Evolutionary conservation across 2,113 vertebrate species (phyloP).

Genomic region (Pangasianodon hypophthalmus): DNA sequence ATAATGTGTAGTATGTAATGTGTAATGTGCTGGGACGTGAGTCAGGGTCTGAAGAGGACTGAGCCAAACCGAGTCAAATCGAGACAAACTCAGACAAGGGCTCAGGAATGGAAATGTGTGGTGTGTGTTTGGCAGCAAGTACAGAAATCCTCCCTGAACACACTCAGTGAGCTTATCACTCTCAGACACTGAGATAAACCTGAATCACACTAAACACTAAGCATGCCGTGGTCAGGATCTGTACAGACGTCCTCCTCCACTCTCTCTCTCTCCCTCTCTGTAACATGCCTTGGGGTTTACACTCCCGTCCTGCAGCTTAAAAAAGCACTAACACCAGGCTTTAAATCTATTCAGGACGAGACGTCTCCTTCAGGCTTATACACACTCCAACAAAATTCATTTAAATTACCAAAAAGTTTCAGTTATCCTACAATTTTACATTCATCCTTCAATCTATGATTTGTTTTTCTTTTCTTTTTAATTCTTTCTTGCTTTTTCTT

Average conservation of each 20-base stretch:
- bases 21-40: background rate
- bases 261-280: constrained; percentile 10
- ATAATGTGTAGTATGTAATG: background rate
- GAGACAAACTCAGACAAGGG: background rate
- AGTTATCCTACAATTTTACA: background rate
- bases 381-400: background rate
- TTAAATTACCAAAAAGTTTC: background rate
- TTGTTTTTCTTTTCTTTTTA: background rate
- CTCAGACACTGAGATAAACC: constrained; percentile 71
- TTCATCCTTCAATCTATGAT: background rate
- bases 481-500: background rate
- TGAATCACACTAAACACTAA: constrained; percentile 58
- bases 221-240: constrained; percentile 53
- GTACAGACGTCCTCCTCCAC: constrained; percentile 64
- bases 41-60: background rate
- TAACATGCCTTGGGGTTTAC: constrained; percentile 12
- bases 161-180: constrained; percentile 58
- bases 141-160: constrained; percentile 51
- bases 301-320: constrained; percentile 1
- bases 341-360: background rate
- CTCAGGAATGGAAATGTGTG: constrained; percentile 45
- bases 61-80: background rate
- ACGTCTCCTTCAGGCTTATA: background rate
- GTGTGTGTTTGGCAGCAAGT: constrained; percentile 43
- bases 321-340: background rate